These are phyloP conservation scores for Dynastes grantii DNA, from an alignment of 2,888 invertebrate genomes.

Conservation along the genomic window DNA sequence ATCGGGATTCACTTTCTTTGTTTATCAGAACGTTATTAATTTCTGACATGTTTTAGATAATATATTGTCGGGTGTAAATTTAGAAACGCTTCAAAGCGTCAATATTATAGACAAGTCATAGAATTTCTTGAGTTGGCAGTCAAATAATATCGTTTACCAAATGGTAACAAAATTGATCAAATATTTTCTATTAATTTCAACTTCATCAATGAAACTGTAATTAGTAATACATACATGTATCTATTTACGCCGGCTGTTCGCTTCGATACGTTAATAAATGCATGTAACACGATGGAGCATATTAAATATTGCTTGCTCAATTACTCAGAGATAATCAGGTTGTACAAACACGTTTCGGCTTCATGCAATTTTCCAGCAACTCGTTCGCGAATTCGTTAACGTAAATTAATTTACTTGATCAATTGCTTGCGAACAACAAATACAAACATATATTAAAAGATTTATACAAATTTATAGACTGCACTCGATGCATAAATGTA, in stretches of 20 bases:
- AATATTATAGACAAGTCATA: no score
- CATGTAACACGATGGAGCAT: neutral
- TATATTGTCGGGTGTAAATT: no score
- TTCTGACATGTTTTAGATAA: no score
- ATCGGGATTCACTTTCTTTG: neutral
- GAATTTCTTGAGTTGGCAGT: no score
- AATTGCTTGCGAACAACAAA: slow-evolving; percentile 14
- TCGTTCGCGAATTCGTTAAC: slow-evolving; percentile 1
- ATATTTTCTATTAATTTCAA: no score
- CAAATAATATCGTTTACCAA: no score
- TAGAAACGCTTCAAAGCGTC: no score
- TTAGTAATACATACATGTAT: no score
- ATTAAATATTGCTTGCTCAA: slow-evolving; percentile 1
- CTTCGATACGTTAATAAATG: neutral
- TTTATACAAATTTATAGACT: slow-evolving; percentile 1
- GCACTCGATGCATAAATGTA: slow-evolving; percentile 15
- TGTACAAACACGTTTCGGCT: slow-evolving; percentile 13
- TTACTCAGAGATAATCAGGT: neutral
- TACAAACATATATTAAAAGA: slow-evolving; percentile 20
- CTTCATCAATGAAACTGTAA: no score
- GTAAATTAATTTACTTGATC: slow-evolving; percentile 31
- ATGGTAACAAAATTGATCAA: no score
- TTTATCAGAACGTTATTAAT: no score
- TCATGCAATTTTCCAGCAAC: slow-evolving; percentile 17
- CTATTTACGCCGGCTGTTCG: no score